These are phyloP conservation scores for Poecilia velifera DNA, from an alignment of 2,797 vertebrate species.

Conservation along the genomic window DNA sequence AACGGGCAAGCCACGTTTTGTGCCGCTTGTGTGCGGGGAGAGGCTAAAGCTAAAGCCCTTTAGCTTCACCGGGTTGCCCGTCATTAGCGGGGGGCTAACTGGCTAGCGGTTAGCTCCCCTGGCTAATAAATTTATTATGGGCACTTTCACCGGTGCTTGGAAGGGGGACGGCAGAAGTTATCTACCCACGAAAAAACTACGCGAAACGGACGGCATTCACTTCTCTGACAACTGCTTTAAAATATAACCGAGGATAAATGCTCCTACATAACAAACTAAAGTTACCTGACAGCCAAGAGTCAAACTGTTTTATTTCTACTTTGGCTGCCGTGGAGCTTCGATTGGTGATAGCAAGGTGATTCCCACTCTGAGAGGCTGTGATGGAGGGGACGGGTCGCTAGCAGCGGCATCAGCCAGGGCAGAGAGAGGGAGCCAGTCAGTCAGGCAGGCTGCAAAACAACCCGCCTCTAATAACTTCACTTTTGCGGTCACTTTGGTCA, in stretches of 20 bases:
- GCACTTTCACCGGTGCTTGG: slow-evolving; percentile 53
- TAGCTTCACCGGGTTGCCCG: slow-evolving; percentile 49
- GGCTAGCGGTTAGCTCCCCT: slow-evolving; percentile 57
- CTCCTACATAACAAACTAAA: slow-evolving; percentile 18
- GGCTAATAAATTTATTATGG: slow-evolving; percentile 53
- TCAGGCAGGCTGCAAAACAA: slow-evolving; percentile 55
- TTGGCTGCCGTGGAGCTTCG: slow-evolving; percentile 26
- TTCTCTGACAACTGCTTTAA: slow-evolving; percentile 46
- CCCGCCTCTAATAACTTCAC: slow-evolving; percentile 67
- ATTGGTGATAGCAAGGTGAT: slow-evolving; percentile 49
- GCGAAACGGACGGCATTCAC: slow-evolving; percentile 48
- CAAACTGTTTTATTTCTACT: slow-evolving; percentile 7
- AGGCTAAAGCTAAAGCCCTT: slow-evolving; percentile 58
- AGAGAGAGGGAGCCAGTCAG: slow-evolving; percentile 23
- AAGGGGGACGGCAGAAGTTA: slow-evolving; percentile 60
- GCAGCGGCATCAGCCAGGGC: slow-evolving; percentile 44
- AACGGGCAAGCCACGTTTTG: slow-evolving; percentile 52
- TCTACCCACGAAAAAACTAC: slow-evolving; percentile 11
- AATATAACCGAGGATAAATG: slow-evolving; percentile 6
- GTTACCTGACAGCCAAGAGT: slow-evolving; percentile 43
- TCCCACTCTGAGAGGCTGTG: slow-evolving; percentile 45
- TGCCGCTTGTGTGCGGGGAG: slow-evolving; percentile 31
- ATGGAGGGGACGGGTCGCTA: slow-evolving; percentile 60
- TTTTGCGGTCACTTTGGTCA: slow-evolving; percentile 57
- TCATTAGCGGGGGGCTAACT: slow-evolving; percentile 43